These are phyloP conservation scores for Athrips mouffetella DNA, from an alignment of 2,888 invertebrate species.

Conservation along the genomic window DNA sequence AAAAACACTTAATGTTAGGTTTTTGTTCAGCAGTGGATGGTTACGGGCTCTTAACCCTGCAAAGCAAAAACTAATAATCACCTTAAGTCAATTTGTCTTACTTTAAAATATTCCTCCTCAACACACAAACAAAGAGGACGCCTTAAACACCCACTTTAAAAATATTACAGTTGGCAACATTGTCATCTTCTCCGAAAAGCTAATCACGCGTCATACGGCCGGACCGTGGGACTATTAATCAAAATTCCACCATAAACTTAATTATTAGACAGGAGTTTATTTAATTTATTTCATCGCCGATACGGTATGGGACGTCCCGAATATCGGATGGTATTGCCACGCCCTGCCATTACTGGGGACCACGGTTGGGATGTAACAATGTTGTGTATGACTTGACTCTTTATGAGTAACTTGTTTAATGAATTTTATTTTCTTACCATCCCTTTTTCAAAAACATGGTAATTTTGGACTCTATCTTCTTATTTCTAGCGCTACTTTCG, in stretches of 20 bases:
- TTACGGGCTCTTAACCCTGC: no score
- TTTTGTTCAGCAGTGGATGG: no score
- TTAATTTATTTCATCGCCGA: slow-evolving; percentile 53
- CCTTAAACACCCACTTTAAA: not conserved
- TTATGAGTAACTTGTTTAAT: no score
- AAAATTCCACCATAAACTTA: slow-evolving; percentile 46
- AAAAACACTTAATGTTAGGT: no score
- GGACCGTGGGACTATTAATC: slow-evolving; percentile 43
- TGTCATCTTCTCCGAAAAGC: slow-evolving; percentile 30
- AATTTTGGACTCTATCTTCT: no score
- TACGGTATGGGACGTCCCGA: slow-evolving; percentile 46
- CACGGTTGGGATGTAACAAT: not conserved
- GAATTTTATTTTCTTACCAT: no score
- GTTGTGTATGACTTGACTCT: not conserved
- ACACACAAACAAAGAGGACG: not conserved
- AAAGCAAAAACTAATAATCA: no score
- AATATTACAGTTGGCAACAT: slow-evolving; percentile 14
- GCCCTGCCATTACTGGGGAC: slow-evolving; percentile 45
- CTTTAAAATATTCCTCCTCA: not conserved
- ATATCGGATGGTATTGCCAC: slow-evolving; percentile 36
- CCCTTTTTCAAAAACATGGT: no score
- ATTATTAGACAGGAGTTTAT: slow-evolving; percentile 55
- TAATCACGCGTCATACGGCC: slow-evolving; percentile 25
- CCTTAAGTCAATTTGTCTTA: no score
- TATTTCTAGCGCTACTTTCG: no score